These are phyloP conservation scores for Sebastes jordani DNA, from an alignment of 2,797 vertebrate species.

Conservation along the genomic window DNA sequence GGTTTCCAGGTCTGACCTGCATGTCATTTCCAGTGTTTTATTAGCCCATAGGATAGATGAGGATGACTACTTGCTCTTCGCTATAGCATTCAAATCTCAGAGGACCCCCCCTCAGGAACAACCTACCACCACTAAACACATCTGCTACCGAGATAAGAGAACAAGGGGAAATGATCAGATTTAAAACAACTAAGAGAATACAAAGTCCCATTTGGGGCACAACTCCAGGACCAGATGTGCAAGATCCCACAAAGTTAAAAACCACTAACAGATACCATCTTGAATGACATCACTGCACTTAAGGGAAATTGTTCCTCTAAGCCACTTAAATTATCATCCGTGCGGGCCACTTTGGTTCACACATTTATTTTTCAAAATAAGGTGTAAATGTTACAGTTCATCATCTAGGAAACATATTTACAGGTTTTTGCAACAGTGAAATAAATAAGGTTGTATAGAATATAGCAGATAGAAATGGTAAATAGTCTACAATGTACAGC, in stretches of 20 bases:
- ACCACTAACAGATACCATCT: slow-evolving; percentile 23
- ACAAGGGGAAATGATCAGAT: slow-evolving; percentile 11
- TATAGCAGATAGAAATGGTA: slow-evolving; percentile 80
- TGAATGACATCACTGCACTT: slow-evolving; percentile 30
- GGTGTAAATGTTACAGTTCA: slow-evolving; percentile 81
- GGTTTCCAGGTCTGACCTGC: slow-evolving; percentile 30
- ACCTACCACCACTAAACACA: slow-evolving; percentile 5
- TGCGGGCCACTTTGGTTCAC: slow-evolving; percentile 63
- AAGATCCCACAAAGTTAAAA: neutral
- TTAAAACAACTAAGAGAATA: slow-evolving; percentile 7
- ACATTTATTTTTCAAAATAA: slow-evolving; percentile 83
- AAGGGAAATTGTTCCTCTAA: neutral
- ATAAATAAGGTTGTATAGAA: slow-evolving; percentile 84
- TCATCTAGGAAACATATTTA: slow-evolving; percentile 82
- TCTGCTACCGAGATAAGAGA: slow-evolving; percentile 32
- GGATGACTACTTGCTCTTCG: neutral
- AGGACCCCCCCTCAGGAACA: neutral
- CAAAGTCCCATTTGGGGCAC: slow-evolving; percentile 19
- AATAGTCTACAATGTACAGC: slow-evolving; percentile 83
- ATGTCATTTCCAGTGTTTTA: slow-evolving; percentile 3
- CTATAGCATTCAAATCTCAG: neutral
- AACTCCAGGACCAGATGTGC: slow-evolving; percentile 37
- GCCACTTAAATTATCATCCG: neutral
- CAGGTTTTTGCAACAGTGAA: slow-evolving; percentile 77
- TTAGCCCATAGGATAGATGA: slow-evolving; percentile 16